Evolutionary conservation across 2,113 vertebrate genomes (phyloP).

Genomic region (Mormyrus lacerda): DNA sequence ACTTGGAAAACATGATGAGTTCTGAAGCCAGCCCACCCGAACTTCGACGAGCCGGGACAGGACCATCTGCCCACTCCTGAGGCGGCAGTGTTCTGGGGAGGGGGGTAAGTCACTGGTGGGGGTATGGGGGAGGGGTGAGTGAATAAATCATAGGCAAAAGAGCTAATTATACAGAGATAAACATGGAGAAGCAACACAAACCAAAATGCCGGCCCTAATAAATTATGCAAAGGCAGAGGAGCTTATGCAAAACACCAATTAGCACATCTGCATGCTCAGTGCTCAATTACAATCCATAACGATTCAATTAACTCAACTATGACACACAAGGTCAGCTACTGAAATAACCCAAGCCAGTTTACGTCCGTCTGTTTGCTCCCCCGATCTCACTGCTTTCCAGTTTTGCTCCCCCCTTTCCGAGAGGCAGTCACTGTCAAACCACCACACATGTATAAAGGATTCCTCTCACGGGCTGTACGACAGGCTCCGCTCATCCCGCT

Average conservation of each 20-base stretch:
- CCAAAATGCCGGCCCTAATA: background rate
- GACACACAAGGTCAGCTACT: background rate
- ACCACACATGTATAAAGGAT: background rate
- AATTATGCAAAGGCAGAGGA: background rate
- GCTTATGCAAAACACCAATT: background rate
- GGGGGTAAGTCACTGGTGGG: constrained; percentile 31
- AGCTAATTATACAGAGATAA: background rate
- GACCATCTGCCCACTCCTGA: constrained; percentile 28
- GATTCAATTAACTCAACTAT: background rate
- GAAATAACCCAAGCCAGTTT: background rate
- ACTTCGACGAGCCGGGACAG: constrained; percentile 10
- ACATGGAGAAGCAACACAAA: background rate
- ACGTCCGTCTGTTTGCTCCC: background rate
- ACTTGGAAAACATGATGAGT: constrained; percentile 20
- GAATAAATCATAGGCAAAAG: background rate
- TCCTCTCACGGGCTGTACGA: background rate
- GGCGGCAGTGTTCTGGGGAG: constrained; percentile 20
- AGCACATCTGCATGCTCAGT: background rate
- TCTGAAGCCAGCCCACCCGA: constrained; percentile 17
- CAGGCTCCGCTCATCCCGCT: background rate
- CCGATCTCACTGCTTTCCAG: background rate
- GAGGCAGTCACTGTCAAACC: background rate
- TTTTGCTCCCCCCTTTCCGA: background rate
- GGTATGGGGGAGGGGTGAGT: background rate
- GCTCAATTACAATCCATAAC: background rate